Base-by-base conservation (phyloP, 2,888 invertebrate species). In the Xanthorhoe designata region DNA sequence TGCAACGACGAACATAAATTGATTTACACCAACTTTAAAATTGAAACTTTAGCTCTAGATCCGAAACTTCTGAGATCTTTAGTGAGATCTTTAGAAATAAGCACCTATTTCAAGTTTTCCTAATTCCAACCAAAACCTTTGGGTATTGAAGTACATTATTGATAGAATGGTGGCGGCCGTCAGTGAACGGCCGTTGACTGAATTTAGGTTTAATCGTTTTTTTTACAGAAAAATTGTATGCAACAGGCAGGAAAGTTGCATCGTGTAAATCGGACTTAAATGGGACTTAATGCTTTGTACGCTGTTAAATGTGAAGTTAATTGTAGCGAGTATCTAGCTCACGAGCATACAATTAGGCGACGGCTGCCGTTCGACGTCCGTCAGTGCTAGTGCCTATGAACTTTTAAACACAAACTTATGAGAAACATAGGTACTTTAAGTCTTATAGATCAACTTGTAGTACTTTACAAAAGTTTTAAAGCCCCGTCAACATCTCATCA, bases 401-500 rank as follows among this genome's bases (percentile, higher is more conserved):
- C 24, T 24, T 24, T 5, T 5, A 24, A 24, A 24, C 32, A 32
- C 9, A 38, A 38, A 42, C 4, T 13, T 42, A 38, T 38, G 38
- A 42, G 38, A 2, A 13, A 42, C n/a, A n/a, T 10, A 42, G 13
- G 38, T 38, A 38, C 84, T 24, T 15, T 45, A 45, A 45, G 47
- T 17, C 32, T 4, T 45, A 45, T 19, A 38, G 13, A 45, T 17
- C 45, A 15, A n/a, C 17, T 45, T 29, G 24, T 2, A 49, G 15
- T 38, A 50, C 50, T 52, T 55, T 45, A 51, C 15, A 15, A 61
- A 66, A 65, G 51, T 66, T 68, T 57, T n/a, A 32, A 51, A 58
- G 59, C 42, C 64, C 67, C 65, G 61, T 70, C 67, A 71, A 70
- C 71, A 73, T 61, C 68, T 70, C 73, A 71, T 71, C 67, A 66